Evolutionary conservation across 64 coral and sea anemone genomes (phyloP), one percentile per base, ranked within the genome.

Genomic region (Stichodactyla helianthus): DNA sequence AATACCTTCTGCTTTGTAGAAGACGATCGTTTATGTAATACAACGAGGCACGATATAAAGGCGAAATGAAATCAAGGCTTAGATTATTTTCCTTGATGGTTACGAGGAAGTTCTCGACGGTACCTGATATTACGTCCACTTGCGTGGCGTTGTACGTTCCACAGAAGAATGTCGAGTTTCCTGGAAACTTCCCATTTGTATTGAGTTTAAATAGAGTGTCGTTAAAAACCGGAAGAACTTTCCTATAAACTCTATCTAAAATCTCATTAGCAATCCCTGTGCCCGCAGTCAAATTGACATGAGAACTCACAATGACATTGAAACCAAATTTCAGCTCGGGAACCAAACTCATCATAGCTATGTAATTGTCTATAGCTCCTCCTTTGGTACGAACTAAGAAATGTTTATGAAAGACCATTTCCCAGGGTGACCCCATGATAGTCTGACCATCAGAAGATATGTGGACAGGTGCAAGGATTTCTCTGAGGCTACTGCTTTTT

Each of bases 331-430:
- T 17, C 0, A 92, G 6, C 25, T 92, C 90, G 6, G 90, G 90
- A 10, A 92, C 85, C 6, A 92, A 50, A 10, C 68, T 53, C 23
- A 87, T 13, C 31, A 60, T 57, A 7, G 51, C 52, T 17, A 16
- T 9, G 18, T 82, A 87, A 4, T 58, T 58, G 76, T 92, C 90
- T 17, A 92, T 92, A 1, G 20, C 50, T 1, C 90, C 90, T 13
- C 85, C 90, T 59, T 92, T 92, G 8, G 15, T 57, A 6, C 90
- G 90, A 77, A 92, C 85, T 19, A 92, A 26, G 23, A 71, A 87
- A 82, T 92, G 50, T 51, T 92, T 81, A 10, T 57, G 77, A 11
- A 87, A 80, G 4, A 28, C 19, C 85, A 92, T 92, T 52, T 92
- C 90, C 90, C 90, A 92, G 2, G 90, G 85, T 54, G 77, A 62